Conservation (phyloP, 2,797 vertebrate species). For the Lutjanus campechanus region DNA sequence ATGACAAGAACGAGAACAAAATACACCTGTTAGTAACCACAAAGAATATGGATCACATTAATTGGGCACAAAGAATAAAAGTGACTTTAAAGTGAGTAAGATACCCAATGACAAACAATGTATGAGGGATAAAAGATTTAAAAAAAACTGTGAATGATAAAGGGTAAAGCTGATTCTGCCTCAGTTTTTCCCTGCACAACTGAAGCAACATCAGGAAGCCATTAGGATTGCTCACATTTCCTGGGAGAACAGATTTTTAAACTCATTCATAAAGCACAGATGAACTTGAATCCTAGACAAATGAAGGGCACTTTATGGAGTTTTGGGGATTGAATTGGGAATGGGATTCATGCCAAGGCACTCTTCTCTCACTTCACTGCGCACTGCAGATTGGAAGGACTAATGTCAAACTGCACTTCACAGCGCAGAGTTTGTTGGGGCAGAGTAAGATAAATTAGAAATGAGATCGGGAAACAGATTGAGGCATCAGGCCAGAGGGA, state of each 20-base stretch:
- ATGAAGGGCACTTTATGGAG: constrained; percentile 56
- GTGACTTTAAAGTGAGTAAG: neutral
- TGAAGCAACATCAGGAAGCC: neutral
- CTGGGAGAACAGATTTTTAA: constrained; percentile 26
- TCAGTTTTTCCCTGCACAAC: neutral
- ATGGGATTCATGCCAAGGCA: constrained; percentile 47
- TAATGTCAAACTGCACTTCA: constrained; percentile 63
- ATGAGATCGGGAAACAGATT: constrained; percentile 66
- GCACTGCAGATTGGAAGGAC: constrained; percentile 43
- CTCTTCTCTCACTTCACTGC: constrained; percentile 47
- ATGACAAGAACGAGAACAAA: constrained; percentile 33
- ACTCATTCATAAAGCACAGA: constrained; percentile 37
- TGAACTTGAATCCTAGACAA: constrained; percentile 55
- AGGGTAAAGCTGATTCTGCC: constrained; percentile 10
- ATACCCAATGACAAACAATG: neutral
- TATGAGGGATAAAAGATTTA: neutral
- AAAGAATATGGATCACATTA: constrained; percentile 3
- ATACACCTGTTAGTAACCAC: neutral
- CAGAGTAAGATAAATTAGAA: constrained; percentile 71
- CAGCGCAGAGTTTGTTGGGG: constrained; percentile 41
- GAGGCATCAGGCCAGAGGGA: constrained; percentile 62
- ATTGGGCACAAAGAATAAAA: constrained; percentile 9
- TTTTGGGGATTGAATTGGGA: constrained; percentile 54
- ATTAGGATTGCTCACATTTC: constrained; percentile 30
- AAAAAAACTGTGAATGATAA: constrained; percentile 11